Evolutionary conservation across 2,888 invertebrate genomes (phyloP), one percentile per base, ranked within the genome.

Genomic region (Ctenicera cuprea): DNA sequence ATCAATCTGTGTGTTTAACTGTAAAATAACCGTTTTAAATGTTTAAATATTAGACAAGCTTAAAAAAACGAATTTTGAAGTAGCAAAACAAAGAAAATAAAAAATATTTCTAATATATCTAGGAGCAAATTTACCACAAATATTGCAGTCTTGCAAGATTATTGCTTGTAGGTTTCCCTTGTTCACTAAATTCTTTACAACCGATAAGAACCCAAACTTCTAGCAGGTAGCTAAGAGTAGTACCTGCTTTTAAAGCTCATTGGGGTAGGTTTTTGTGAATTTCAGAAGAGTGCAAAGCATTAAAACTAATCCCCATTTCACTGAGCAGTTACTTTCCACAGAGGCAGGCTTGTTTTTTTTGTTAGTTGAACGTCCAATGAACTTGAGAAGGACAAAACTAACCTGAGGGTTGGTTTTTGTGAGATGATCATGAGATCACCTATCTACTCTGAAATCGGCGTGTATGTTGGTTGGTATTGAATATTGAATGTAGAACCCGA

Each of bases 211-310:
- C 22, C 57, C 30, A 37, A 57, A 16, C 1, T 14, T 45, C 0
- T 4, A 64, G 70, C 70, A 70, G 70, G 70, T 70, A 70, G 70
- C 30, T 57, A 33, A 33, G 41, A 26, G 50, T 50, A 48, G 70
- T 70, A 70, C 70, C 70, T 64, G 70, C 63, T 70, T 69, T 63
- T 37, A 30, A 22, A 63, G n/a, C 48, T 45, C 38, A 33, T 59
- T 69, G 22, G 70, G 54, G 63, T 69, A 37, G 50, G 50, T 45
- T 62, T 43, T 41, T 37, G 30, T 52, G 30, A 45, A 30, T 22
- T 41, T 45, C 12, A 45, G 1, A 52, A 18, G 63, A 70, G 63
- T 64, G 70, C 70, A 64, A 63, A 54, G 54, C 30, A 68, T 61
- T 50, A 22, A n/a, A 41, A 57, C 63, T 63, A 62, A 70, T 63